Evolutionary conservation across 2,888 invertebrate genomes (phyloP), one percentile per base, ranked within the genome.

Genomic region (Nysson spinosus): DNA sequence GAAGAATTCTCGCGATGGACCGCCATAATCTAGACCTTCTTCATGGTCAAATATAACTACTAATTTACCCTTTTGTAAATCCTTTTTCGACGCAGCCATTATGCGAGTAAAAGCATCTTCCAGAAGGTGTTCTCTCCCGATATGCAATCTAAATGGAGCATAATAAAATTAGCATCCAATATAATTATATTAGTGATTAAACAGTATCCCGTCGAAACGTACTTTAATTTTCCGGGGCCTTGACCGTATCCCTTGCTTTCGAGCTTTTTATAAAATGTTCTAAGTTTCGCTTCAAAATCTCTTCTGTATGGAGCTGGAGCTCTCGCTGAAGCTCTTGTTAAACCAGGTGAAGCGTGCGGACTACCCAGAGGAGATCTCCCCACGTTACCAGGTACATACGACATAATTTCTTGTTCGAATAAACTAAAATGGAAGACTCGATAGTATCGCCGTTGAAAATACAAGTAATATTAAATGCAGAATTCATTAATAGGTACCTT

Each of bases 371-470:
- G 91, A 77, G 89, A 91, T 75, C 89, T 83, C 19, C 86, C 87
- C 77, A 87, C 85, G 40, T 86, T 87, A 2, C 87, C 86, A 69
- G 96, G 97, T 83, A 97, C 95, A 89, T 97, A 97, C 79, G 96
- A 96, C 97, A 98, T 97, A 85, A 98, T 97, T 91, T 98, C 97
- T 90, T 98, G 96, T 89, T 98, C 98, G 90, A 98, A 97, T 83
- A 97, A 92, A 91, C 98, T 98, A 91, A 40, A 90, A 89, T 4
- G 43, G 44, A 28, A 5, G 37, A 34, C 19, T n/a, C 14, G n/a
- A n/a, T n/a, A n/a, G n/a, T n/a, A n/a, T n/a, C n/a, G n/a, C n/a
- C n/a, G n/a, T n/a, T n/a, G n/a, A n/a, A n/a, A n/a, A n/a, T n/a
- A n/a, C n/a, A n/a, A n/a, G n/a, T n/a, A n/a, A n/a, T n/a, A 32